phyloP scores from a whole-genome alignment of 1,140 invertebrate genomes.

The Heliconius himera region DNA sequence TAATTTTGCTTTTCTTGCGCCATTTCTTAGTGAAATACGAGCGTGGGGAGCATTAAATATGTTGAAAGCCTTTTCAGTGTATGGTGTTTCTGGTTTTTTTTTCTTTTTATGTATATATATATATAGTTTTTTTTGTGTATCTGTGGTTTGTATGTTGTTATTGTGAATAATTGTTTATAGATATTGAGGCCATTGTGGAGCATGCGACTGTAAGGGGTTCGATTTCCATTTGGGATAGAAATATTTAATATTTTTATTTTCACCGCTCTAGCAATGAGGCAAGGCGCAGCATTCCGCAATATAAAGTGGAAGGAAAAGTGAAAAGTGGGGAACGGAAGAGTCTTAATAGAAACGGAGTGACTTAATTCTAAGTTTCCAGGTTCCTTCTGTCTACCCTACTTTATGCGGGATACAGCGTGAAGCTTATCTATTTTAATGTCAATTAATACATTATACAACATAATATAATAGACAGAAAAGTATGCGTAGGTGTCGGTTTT shows the following conservation, averaged over 20 bases:
- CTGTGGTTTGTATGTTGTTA: background rate
- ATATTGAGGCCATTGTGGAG: too few relatives aligned
- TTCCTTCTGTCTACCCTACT: too few relatives aligned
- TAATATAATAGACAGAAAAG: background rate
- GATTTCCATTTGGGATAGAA: too few relatives aligned
- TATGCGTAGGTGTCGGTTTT: conserved; percentile 10
- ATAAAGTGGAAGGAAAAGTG: too few relatives aligned
- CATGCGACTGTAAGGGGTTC: too few relatives aligned
- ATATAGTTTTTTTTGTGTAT: background rate
- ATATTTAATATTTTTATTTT: too few relatives aligned
- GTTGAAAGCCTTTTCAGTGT: conserved; percentile 35
- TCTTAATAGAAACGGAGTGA: too few relatives aligned
- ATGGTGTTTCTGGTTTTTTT: background rate
- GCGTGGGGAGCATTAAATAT: conserved; percentile 44
- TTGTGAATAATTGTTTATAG: background rate
- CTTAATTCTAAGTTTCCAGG: too few relatives aligned
- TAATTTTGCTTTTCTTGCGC: conserved; percentile 69
- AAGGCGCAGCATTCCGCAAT: too few relatives aligned
- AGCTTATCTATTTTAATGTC: background rate
- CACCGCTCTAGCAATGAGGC: too few relatives aligned
- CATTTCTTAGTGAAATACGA: conserved; percentile 52
- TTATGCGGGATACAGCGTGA: too few relatives aligned
- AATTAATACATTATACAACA: background rate
- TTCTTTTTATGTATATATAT: background rate
- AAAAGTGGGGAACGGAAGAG: too few relatives aligned